Evolutionary conservation across 2,113 vertebrate species (phyloP).

Genomic region (Actenoides hombroni): DNA sequence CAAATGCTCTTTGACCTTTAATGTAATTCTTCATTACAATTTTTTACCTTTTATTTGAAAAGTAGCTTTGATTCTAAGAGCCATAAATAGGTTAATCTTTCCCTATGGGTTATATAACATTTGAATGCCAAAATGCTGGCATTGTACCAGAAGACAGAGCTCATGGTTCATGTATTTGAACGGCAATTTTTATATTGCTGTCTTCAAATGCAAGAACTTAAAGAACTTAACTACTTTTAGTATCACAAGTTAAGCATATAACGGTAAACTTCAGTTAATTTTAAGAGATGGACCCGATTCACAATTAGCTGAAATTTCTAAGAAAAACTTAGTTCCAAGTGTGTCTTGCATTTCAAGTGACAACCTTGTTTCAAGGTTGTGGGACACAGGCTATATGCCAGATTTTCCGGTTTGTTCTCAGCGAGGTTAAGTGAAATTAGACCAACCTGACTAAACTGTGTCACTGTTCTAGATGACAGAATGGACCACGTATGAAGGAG

Average conservation of each 20-base stretch:
- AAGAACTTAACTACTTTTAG: not conserved
- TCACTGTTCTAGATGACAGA: not conserved
- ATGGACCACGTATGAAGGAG: not conserved
- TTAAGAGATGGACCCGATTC: not conserved
- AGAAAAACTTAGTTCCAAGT: not conserved
- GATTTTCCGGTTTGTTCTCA: not conserved
- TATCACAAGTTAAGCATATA: not conserved
- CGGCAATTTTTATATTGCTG: not conserved
- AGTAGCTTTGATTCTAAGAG: not conserved
- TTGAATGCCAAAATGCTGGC: slow-evolving; percentile 4
- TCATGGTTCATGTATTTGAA: not conserved
- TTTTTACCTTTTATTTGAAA: not conserved
- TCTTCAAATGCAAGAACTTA: not conserved
- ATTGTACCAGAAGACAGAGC: not conserved
- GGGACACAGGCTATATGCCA: not conserved
- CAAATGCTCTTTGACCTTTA: not conserved
- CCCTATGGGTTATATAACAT: not conserved
- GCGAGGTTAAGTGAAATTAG: slow-evolving; percentile 20
- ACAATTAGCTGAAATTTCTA: not conserved
- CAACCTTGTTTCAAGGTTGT: not conserved
- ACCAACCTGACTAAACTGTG: not conserved
- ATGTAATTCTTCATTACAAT: not conserved
- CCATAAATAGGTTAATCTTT: slow-evolving; percentile 29
- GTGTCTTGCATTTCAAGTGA: not conserved
- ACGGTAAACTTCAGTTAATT: not conserved